Percentiles rank a stretch among this genome's conserved stretches.
These are phyloP conservation scores for Craniophora ligustri DNA, from an alignment of 2,888 invertebrate genomes.

Conservation along the genomic window DNA sequence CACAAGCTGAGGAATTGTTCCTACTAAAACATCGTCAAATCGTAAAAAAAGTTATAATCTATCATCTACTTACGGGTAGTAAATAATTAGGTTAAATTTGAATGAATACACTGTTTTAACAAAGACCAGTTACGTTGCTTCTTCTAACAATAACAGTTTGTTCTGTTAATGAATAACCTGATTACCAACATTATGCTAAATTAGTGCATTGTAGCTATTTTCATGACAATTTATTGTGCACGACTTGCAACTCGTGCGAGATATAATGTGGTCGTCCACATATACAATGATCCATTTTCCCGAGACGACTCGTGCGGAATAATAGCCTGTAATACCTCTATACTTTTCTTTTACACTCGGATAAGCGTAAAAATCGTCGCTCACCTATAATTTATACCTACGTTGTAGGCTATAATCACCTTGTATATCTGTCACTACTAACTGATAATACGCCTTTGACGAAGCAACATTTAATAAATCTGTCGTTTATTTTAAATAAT, in stretches of 20 bases:
- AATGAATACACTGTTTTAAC: no score
- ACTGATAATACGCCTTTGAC: conserved; percentile 17
- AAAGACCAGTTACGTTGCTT: background rate
- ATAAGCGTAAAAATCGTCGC: conserved; percentile 9
- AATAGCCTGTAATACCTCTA: background rate
- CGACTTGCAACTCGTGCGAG: background rate
- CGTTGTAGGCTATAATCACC: background rate
- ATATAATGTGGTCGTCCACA: conserved; percentile 5
- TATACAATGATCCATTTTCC: conserved; percentile 1
- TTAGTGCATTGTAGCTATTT: background rate
- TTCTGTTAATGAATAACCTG: background rate
- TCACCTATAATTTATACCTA: conserved; percentile 15
- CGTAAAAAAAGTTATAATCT: no score
- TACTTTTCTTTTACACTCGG: conserved; percentile 21
- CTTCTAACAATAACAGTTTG: background rate
- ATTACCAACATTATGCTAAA: background rate
- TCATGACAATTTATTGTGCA: background rate
- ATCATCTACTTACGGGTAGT: no score
- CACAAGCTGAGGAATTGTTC: no score
- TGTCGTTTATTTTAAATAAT: conserved; percentile 3
- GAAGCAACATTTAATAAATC: conserved; percentile 16
- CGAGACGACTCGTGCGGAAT: background rate
- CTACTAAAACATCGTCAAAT: no score
- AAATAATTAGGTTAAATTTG: no score
- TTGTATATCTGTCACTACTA: conserved; percentile 15